Evolutionary conservation across 2,797 vertebrate species (phyloP), one percentile per base, ranked within the genome.

Genomic region (Lepus townsendii): DNA sequence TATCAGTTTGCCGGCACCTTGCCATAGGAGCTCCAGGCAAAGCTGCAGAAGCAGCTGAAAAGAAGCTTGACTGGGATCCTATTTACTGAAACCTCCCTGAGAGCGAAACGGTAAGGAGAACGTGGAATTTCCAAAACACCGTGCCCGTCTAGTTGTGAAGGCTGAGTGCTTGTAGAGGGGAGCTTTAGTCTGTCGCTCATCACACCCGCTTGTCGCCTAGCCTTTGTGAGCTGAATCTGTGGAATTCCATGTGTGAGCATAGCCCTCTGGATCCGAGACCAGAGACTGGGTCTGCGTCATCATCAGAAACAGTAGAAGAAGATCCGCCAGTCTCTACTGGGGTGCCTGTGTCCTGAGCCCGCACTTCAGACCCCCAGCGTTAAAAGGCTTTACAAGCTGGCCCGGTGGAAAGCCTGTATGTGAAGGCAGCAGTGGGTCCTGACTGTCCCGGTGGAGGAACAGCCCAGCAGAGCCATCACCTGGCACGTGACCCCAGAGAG

Each of bases 1-100:
- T 68, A 42, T 20, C 92, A n/a, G n/a, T n/a, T n/a, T n/a, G n/a
- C n/a, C n/a, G n/a, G n/a, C n/a, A 97, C 90, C 93, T 97, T 98
- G 86, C 96, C 99, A 95, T 98, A 98, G 93, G 82, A 86, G 57
- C 88, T 99, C 42, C 98, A 98, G 95, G 98, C 97, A 94, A 98
- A 93, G 6, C 50, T 98, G 77, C 97, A 98, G 93, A 99, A 98
- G 79, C 98, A 97, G 0, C 7, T 98, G 0, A 97, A 98, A 35
- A 35, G 35, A 35, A 98, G 99, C 9, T 9, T 8, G 42, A 97
- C 97, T 2, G 94, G 98, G 1, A 0, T 98, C 88, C 95, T 99
- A 19, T 97, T 98, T 1, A 93, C 79, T 77, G 99, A 98, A 92
- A 80, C 97, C 17, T 95, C 96, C 66, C 97, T 97, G 96, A 97